Evolutionary conservation across 2,888 invertebrate genomes (phyloP), one percentile per base, ranked within the genome.

Genomic region (Dryobota labecula): DNA sequence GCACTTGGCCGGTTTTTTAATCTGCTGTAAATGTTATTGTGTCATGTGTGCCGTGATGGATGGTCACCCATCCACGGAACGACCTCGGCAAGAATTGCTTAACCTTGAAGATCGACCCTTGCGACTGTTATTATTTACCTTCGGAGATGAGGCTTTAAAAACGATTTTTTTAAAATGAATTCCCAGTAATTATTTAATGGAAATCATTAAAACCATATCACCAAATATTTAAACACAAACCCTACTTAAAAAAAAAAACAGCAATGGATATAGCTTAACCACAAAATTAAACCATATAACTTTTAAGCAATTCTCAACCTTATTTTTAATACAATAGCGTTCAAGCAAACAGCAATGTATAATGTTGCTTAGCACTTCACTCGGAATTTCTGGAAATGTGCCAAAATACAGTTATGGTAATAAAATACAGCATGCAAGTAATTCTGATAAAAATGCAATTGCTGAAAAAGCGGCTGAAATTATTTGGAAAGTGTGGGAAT

Each of bases 361-460:
- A 51, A 51, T 13, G 15, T 33, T 53, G 70, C 36, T 33, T 18
- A 57, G 18, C 51, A 38, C 27, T 63, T 51, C 20, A n/a, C n/a
- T 9, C n/a, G 45, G 47, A 45, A 45, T 54, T 60, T 41, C n/a
- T 84, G 83, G 78, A n/a, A 24, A 51, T 43, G 3, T 27, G 83
- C 82, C 82, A 82, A 70, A 73, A 43, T 33, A n/a, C 60, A 62
- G 82, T 72, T 82, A 82, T 77, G 73, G 49, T 74, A 70, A 75
- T 83, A 72, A 82, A 72, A 73, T 56, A 53, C 72, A 47, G 75
- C 56, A 4, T 61, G 38, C 41, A 65, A 57, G 57, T 67, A 60
- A 78, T 78, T 73, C 6, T 51, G 30, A n/a, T 33, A 45, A 36
- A 47, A 54, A 64, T 69, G 61, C 63, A 62, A 80, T 70, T 76